Conservation (phyloP, 2,888 invertebrate genomes). For the Parnassius apollo region DNA sequence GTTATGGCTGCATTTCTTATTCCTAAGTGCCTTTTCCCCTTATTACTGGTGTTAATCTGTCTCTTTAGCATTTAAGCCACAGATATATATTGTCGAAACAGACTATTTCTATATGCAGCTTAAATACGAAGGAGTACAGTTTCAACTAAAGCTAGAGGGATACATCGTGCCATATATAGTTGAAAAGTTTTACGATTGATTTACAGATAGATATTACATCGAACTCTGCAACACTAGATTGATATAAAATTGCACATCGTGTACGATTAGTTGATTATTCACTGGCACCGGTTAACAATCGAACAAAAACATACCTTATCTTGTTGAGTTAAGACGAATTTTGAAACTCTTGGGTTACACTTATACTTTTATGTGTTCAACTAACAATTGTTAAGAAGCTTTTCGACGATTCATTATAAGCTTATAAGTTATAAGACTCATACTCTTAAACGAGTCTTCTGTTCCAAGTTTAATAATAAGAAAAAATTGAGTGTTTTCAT, state of each 20-base stretch:
- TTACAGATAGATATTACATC: constrained; percentile 10
- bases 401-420: constrained; percentile 6
- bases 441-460: too few relatives aligned
- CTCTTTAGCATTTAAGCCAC: constrained; percentile 27
- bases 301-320: too few relatives aligned
- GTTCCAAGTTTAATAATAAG: too few relatives aligned
- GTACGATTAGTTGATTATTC: constrained; percentile 24
- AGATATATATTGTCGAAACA: constrained; percentile 13
- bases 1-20: constrained; percentile 73
- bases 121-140: too few relatives aligned
- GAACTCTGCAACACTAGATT: constrained; percentile 2
- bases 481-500: too few relatives aligned
- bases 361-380: constrained; percentile 12
- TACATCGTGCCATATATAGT: constrained; percentile 6
- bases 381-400: constrained; percentile 10
- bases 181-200: constrained; percentile 9
- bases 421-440: too few relatives aligned
- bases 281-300: not conserved
- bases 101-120: not conserved
- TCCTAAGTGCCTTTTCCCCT: constrained; percentile 64
- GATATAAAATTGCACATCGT: constrained; percentile 8
- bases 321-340: constrained; percentile 5
- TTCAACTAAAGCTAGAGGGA: not conserved
- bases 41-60: constrained; percentile 62
- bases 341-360: not conserved